Evolutionary conservation across 2,797 vertebrate genomes (phyloP).

Genomic region (Triplophysa bombifrons): DNA sequence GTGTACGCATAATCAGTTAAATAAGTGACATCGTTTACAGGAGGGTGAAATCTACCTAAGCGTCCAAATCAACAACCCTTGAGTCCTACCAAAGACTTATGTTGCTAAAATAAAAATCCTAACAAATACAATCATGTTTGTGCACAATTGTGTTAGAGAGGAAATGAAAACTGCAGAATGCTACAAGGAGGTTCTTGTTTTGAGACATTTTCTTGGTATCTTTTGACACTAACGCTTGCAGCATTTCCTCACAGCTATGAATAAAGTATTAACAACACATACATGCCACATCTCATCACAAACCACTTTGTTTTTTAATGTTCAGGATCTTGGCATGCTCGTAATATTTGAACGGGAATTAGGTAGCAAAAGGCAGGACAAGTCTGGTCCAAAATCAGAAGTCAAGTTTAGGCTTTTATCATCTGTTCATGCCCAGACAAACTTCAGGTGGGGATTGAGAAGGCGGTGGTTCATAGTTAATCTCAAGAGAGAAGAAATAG

Average conservation of each 20-base stretch:
- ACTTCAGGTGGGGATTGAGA: slow-evolving; percentile 11
- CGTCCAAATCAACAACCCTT: not conserved
- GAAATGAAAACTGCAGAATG: not conserved
- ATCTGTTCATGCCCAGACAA: slow-evolving; percentile 24
- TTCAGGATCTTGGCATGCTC: not conserved
- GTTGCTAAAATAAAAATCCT: not conserved
- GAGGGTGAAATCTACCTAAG: not conserved
- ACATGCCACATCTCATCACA: not conserved
- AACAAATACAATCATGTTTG: not conserved
- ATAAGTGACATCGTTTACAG: not conserved
- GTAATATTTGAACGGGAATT: not conserved
- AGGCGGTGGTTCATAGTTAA: not conserved
- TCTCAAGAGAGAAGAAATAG: not conserved
- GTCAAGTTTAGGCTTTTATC: slow-evolving; percentile 3
- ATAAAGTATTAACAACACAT: not conserved
- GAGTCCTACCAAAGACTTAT: not conserved
- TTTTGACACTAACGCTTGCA: not conserved
- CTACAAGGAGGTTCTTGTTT: not conserved
- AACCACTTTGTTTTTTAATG: not conserved
- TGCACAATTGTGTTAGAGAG: not conserved
- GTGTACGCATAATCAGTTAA: not conserved
- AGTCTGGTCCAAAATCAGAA: slow-evolving; percentile 2
- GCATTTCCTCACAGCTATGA: slow-evolving; percentile 5
- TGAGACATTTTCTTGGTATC: not conserved
- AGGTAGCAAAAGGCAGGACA: slow-evolving; percentile 12